A percentile compares a stretch with the other conserved stretches of the same genome.
Conservation (phyloP, 2,888 invertebrate genomes). For the Heliconius hortense region DNA sequence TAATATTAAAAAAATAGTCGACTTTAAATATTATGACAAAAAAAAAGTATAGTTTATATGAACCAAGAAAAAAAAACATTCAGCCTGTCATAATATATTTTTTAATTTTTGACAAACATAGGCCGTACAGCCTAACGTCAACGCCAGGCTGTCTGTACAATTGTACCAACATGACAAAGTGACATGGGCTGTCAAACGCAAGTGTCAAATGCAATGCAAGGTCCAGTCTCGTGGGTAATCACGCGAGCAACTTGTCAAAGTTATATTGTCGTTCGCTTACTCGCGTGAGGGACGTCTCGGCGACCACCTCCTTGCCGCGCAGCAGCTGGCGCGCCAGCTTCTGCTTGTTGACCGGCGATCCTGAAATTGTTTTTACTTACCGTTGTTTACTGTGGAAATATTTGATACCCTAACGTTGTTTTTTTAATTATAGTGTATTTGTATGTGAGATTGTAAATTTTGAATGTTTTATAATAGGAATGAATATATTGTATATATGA, state of each 20-base stretch:
- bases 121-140: neutral
- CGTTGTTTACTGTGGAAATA: slow-evolving; percentile 22
- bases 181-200: neutral
- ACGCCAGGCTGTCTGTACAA: neutral
- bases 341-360: slow-evolving; percentile 91
- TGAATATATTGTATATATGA: neutral
- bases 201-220: slow-evolving; percentile 23
- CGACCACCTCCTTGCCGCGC: slow-evolving; percentile 85
- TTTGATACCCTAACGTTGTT: neutral
- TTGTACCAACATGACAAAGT: slow-evolving; percentile 1
- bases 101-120: neutral
- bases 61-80: slow-evolving; percentile 10
- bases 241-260: slow-evolving; percentile 65
- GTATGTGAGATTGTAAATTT: neutral
- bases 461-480: neutral
- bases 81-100: neutral
- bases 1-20: neutral
- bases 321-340: slow-evolving; percentile 89
- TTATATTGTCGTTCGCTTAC: slow-evolving; percentile 83
- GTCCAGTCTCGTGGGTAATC: slow-evolving; percentile 51
- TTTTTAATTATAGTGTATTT: neutral
- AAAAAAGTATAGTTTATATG: neutral
- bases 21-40: neutral
- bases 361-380: slow-evolving; percentile 71
- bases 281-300: slow-evolving; percentile 90